These are phyloP conservation scores for Eurosta solidaginis DNA, from an alignment of 1,140 invertebrate genomes.

Conservation along the genomic window DNA sequence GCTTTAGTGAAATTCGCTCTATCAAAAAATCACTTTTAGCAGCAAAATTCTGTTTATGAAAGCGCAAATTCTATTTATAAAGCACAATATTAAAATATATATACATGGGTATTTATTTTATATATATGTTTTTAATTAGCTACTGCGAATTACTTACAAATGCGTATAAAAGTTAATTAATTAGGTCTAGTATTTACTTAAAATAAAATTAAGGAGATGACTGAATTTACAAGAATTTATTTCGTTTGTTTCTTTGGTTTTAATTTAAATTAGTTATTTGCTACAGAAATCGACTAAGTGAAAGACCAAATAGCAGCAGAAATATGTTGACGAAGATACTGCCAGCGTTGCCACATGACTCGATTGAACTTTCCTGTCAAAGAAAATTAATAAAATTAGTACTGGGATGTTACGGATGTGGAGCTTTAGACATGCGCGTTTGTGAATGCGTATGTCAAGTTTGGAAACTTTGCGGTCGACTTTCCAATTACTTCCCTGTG, in stretches of 20 bases:
- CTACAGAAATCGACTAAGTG: constrained; percentile 27
- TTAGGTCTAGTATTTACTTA: too few species aligned
- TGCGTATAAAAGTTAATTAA: background rate
- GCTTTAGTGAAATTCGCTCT: too few species aligned
- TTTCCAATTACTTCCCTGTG: too few species aligned
- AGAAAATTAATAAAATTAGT: background rate
- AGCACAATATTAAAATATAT: background rate
- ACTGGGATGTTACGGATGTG: too few species aligned
- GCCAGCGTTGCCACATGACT: constrained; percentile 59
- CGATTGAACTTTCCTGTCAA: constrained; percentile 62
- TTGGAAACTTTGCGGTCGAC: too few species aligned
- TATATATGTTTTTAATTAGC: background rate
- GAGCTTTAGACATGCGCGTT: too few species aligned
- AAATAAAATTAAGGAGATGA: too few species aligned
- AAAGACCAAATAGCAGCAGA: constrained; percentile 12
- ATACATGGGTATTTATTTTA: background rate
- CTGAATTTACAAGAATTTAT: background rate
- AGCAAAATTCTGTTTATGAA: background rate
- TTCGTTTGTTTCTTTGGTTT: too few species aligned
- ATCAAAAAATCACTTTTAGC: too few species aligned
- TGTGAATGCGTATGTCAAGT: too few species aligned
- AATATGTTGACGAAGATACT: constrained; percentile 33
- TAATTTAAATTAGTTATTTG: background rate
- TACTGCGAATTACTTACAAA: background rate
- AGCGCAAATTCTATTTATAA: background rate